Conservation (phyloP, 1,140 invertebrate species). For the Rhynchophorus ferrugineus region DNA sequence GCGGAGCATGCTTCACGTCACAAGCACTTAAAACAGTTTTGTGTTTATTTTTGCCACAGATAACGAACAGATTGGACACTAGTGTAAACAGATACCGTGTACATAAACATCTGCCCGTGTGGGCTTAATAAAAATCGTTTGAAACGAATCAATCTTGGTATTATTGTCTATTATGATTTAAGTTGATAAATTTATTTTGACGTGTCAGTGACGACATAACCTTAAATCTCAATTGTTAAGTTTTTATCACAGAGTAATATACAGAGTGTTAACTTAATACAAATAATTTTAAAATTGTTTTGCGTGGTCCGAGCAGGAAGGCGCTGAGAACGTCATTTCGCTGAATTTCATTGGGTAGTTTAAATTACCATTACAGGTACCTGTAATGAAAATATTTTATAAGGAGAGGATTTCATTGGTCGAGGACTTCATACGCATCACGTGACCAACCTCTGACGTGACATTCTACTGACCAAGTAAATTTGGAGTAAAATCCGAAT, state of each 20-base stretch:
- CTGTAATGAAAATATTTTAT: too few relatives aligned
- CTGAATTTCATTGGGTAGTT: too few relatives aligned
- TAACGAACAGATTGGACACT: neutral
- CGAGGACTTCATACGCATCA: too few relatives aligned
- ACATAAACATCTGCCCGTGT: neutral
- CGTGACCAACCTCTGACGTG: too few relatives aligned
- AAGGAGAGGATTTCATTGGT: too few relatives aligned
- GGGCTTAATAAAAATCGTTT: neutral
- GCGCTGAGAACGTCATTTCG: too few relatives aligned
- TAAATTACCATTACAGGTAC: too few relatives aligned
- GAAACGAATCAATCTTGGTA: neutral
- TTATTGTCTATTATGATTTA: neutral
- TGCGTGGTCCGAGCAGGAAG: too few relatives aligned
- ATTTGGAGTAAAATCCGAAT: too few relatives aligned
- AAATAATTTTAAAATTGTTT: too few relatives aligned
- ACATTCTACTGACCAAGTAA: too few relatives aligned
- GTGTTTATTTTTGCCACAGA: constrained; percentile 5
- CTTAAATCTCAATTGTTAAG: neutral
- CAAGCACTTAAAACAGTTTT: constrained; percentile 1
- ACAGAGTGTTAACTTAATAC: too few relatives aligned
- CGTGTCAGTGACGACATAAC: neutral
- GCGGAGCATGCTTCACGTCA: constrained; percentile 10
- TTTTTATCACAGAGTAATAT: neutral
- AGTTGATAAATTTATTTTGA: neutral
- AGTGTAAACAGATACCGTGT: neutral